These are phyloP conservation scores for Heliconius eleuchia DNA, from an alignment of 1,140 invertebrate species.

Conservation along the genomic window DNA sequence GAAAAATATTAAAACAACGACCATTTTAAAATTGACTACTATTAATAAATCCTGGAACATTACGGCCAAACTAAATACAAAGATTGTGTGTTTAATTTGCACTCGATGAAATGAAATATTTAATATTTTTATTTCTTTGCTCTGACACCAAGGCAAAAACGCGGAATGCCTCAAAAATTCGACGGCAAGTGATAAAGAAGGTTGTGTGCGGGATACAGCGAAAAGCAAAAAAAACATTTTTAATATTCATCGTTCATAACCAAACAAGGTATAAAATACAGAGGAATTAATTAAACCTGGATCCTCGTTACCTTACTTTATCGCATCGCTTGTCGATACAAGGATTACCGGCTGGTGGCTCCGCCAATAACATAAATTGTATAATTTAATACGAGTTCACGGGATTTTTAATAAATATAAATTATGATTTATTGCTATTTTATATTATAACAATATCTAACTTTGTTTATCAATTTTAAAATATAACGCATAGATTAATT, in stretches of 20 bases:
- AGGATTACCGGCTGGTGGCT: slow-evolving; percentile 2
- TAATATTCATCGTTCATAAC: background rate
- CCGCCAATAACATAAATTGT: slow-evolving; percentile 4
- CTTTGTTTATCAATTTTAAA: background rate
- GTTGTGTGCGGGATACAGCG: no score
- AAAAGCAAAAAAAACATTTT: no score
- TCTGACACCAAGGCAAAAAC: no score
- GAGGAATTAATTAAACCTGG: slow-evolving; percentile 22
- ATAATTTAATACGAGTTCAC: background rate
- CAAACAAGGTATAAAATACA: slow-evolving; percentile 15
- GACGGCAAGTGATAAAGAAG: no score
- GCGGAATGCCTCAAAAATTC: no score
- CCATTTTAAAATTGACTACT: background rate
- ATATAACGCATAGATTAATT: background rate
- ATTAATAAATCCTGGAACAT: background rate
- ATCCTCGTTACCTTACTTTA: slow-evolving; percentile 20
- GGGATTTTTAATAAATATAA: background rate
- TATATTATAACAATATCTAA: no score
- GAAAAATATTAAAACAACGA: background rate
- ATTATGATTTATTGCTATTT: background rate
- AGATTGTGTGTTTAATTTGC: background rate
- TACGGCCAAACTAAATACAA: background rate
- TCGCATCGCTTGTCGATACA: slow-evolving; percentile 17
- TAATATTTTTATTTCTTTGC: no score
- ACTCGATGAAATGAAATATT: no score